These are phyloP conservation scores for Augochlorella aurata DNA, from an alignment of 2,888 invertebrate genomes.

Conservation along the genomic window DNA sequence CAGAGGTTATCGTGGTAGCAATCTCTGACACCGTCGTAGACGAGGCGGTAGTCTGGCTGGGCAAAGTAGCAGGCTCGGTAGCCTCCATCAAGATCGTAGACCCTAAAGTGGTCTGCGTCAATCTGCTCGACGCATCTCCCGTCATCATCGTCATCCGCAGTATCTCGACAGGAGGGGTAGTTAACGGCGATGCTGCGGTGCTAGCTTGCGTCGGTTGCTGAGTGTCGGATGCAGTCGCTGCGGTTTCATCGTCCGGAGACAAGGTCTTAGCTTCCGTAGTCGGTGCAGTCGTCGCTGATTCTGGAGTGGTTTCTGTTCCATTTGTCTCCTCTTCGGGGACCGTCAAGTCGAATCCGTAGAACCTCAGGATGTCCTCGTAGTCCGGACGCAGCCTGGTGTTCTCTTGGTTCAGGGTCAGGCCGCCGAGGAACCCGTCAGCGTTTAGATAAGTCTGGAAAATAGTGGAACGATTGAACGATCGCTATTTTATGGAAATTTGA, in stretches of 20 bases:
- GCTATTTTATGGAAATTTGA: too few species aligned
- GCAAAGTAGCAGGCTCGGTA: background rate
- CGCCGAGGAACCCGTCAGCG: constrained; percentile 91
- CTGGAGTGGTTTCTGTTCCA: constrained; percentile 36
- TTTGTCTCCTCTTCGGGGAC: constrained; percentile 46
- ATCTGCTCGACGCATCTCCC: constrained; percentile 30
- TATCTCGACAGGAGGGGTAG: constrained; percentile 22
- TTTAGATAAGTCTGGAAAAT: constrained; percentile 88
- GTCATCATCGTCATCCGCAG: constrained; percentile 50
- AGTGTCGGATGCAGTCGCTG: background rate
- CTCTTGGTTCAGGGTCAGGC: constrained; percentile 90
- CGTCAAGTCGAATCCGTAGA: constrained; percentile 90
- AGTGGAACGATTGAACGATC: background rate
- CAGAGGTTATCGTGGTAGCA: background rate
- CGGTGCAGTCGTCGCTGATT: constrained; percentile 15
- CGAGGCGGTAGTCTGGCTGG: background rate
- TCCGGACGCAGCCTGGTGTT: constrained; percentile 89
- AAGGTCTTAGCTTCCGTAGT: constrained; percentile 10
- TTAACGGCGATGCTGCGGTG: background rate
- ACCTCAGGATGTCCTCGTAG: constrained; percentile 88
- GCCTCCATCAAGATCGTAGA: background rate
- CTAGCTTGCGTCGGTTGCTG: background rate
- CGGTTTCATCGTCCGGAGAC: background rate
- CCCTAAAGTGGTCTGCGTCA: constrained; percentile 37
- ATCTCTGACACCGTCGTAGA: background rate